phyloP scores from a whole-genome alignment of 2,113 vertebrate genomes.

The Dipodomys spectabilis region DNA sequence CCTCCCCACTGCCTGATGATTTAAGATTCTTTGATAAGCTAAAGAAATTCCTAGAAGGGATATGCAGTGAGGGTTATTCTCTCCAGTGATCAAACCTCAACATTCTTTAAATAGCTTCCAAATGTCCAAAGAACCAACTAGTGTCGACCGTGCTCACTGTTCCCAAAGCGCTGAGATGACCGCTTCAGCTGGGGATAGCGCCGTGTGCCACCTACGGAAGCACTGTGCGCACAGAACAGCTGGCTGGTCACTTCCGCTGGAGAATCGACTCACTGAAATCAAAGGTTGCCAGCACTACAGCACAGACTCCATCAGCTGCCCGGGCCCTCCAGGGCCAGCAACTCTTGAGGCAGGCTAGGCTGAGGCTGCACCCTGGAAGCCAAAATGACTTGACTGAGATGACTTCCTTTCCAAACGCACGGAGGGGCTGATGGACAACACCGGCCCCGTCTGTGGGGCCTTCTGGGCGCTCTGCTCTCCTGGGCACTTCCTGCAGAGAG shows the following conservation, averaged over 20 bases:
- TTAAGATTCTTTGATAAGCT: neutral
- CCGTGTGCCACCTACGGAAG: rapidly evolving
- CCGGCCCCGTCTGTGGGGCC: rapidly evolving
- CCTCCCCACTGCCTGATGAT: neutral
- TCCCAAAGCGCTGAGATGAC: neutral
- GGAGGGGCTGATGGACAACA: rapidly evolving
- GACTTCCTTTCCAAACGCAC: rapidly evolving
- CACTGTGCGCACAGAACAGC: rapidly evolving
- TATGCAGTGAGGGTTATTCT: neutral
- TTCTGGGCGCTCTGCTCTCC: neutral
- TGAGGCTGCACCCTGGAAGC: neutral
- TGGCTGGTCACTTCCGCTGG: neutral
- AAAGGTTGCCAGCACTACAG: neutral
- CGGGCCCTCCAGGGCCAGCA: too few species aligned
- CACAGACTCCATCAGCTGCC: neutral
- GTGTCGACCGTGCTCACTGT: rapidly evolving
- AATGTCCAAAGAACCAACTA: neutral
- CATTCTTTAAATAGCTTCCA: slow-evolving; percentile 5
- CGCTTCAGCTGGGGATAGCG: rapidly evolving
- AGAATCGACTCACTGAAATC: neutral
- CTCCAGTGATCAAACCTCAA: neutral
- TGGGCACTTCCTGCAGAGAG: neutral
- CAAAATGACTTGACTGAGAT: neutral
- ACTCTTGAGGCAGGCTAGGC: rapidly evolving
- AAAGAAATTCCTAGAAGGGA: neutral